Conservation (phyloP, 2,797 vertebrate species). For the Amblyraja radiata region DNA sequence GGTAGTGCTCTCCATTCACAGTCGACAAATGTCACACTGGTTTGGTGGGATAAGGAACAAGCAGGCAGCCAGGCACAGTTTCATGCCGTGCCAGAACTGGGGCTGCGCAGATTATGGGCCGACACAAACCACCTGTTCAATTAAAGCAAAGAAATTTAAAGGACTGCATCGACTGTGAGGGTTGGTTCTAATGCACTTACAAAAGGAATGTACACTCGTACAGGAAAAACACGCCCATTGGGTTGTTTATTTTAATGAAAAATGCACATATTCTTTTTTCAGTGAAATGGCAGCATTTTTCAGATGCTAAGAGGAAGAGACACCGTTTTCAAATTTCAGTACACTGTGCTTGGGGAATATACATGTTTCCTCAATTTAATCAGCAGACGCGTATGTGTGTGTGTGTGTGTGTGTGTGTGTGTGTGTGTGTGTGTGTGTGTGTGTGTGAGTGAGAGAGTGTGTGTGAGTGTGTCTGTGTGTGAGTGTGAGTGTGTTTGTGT, state of each 20-base stretch:
- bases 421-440: neutral
- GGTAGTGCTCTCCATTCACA: slow-evolving; percentile 41
- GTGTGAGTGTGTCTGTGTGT: too few relatives aligned
- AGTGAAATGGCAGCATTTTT: neutral
- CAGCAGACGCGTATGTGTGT: slow-evolving; percentile 59
- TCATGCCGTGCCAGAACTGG: slow-evolving; percentile 51
- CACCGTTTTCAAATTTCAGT: neutral
- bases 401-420: slow-evolving; percentile 23
- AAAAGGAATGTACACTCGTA: neutral
- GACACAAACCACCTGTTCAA: slow-evolving; percentile 63
- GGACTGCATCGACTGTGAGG: slow-evolving; percentile 38
- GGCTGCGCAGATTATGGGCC: slow-evolving; percentile 57
- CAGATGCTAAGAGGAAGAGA: neutral
- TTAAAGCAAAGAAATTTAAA: slow-evolving; percentile 40
- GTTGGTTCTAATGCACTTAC: slow-evolving; percentile 40
- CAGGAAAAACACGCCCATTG: slow-evolving; percentile 5
- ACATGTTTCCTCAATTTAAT: slow-evolving; percentile 4
- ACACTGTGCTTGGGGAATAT: neutral
- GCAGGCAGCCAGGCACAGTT: slow-evolving; percentile 55
- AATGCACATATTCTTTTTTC: neutral
- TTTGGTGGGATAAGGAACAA: slow-evolving; percentile 47
- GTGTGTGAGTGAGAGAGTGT: too few relatives aligned
- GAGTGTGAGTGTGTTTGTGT: too few relatives aligned
- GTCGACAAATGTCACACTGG: slow-evolving; percentile 68
- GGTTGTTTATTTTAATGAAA: neutral